These are phyloP conservation scores for Coleophora flavipennella DNA, from an alignment of 2,888 invertebrate genomes.

Conservation along the genomic window DNA sequence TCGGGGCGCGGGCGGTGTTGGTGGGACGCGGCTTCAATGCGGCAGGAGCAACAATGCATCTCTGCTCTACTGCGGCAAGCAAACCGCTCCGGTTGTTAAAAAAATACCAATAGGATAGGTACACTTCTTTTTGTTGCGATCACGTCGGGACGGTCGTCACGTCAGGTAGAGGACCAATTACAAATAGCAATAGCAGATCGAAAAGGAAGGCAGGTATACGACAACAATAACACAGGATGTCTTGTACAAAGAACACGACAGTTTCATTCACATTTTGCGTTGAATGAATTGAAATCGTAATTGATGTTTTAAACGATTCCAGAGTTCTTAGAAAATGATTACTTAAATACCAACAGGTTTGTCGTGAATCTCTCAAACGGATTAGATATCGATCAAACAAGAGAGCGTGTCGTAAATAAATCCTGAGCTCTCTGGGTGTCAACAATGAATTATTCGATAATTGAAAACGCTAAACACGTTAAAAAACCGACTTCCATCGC, in stretches of 20 bases:
- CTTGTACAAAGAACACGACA: constrained; percentile 36
- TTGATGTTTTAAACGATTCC: constrained; percentile 9
- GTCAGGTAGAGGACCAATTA: constrained; percentile 63
- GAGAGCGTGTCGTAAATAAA: too few species aligned
- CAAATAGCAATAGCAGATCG: constrained; percentile 43
- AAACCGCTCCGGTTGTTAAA: constrained; percentile 49
- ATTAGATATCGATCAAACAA: too few species aligned
- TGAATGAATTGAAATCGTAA: constrained; percentile 18
- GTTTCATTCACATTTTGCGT: constrained; percentile 43
- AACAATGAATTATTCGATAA: too few species aligned
- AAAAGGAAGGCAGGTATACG: constrained; percentile 45
- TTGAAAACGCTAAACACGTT: too few species aligned
- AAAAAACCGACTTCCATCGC: too few species aligned
- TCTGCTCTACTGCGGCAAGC: constrained; percentile 37
- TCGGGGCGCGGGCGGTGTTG: constrained; percentile 25
- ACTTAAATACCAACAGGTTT: neutral
- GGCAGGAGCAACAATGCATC: constrained; percentile 33
- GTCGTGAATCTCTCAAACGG: too few species aligned
- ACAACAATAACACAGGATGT: constrained; percentile 59
- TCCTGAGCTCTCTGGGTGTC: too few species aligned
- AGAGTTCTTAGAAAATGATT: constrained; percentile 5
- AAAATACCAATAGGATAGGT: constrained; percentile 27
- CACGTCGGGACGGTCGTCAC: constrained; percentile 35
- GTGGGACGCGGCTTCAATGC: constrained; percentile 14
- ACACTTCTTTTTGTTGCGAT: constrained; percentile 50